Evolutionary conservation across 2,113 vertebrate species (phyloP).

Genomic region (Xiphophorus couchianus): DNA sequence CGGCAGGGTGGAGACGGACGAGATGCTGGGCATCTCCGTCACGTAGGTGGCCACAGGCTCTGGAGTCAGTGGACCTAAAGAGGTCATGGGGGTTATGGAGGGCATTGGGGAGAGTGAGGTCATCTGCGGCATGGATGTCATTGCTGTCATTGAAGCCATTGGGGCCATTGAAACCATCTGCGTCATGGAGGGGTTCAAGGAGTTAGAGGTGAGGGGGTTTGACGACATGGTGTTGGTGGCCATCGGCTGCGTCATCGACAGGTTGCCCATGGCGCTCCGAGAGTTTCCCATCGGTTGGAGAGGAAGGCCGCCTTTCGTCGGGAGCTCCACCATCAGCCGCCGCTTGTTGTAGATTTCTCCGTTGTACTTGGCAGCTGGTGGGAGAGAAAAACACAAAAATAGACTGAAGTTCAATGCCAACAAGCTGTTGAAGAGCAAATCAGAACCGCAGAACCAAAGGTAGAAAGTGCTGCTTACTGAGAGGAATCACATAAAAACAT

Average conservation of each 20-base stretch:
- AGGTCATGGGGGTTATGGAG: slow-evolving; percentile 64
- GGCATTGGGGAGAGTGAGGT: slow-evolving; percentile 35
- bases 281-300: slow-evolving; percentile 88
- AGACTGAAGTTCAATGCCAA: slow-evolving; percentile 6
- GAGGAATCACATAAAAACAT: background rate
- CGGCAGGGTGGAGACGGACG: slow-evolving; percentile 67
- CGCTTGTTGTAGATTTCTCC: slow-evolving; percentile 94
- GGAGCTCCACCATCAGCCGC: slow-evolving; percentile 90
- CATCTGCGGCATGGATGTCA: slow-evolving; percentile 57
- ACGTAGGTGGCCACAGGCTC: slow-evolving; percentile 87
- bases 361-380: slow-evolving; percentile 90
- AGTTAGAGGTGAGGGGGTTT: slow-evolving; percentile 64
- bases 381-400: slow-evolving; percentile 32
- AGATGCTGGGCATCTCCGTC: slow-evolving; percentile 84
- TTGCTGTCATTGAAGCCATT: slow-evolving; percentile 49
- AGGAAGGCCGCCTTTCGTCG: slow-evolving; percentile 89
- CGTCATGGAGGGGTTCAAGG: slow-evolving; percentile 52
- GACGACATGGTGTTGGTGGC: slow-evolving; percentile 65
- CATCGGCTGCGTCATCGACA: slow-evolving; percentile 62
- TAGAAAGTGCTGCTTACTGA: background rate
- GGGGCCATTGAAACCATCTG: slow-evolving; percentile 55
- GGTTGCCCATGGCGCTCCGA: slow-evolving; percentile 70
- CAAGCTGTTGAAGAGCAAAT: background rate
- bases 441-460: background rate
- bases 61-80: slow-evolving; percentile 78